phyloP scores from a whole-genome alignment of 2,797 vertebrate species.

The Sebastes itinus region DNA sequence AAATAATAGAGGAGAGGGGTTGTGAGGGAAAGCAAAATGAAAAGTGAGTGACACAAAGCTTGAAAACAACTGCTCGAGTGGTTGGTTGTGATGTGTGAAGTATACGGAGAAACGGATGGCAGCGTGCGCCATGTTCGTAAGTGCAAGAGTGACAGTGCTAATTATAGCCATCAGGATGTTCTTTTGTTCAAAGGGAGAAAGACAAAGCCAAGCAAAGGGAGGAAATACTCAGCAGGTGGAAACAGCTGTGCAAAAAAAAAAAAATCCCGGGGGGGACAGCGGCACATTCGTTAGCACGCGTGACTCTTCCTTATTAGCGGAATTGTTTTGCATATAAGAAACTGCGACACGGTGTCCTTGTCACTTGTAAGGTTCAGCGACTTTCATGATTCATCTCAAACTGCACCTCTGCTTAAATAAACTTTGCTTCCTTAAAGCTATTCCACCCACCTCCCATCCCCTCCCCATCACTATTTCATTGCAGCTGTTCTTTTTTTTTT shows the following conservation, averaged over 20 bases:
- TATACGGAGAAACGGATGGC: constrained; percentile 32
- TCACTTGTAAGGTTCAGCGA: constrained; percentile 26
- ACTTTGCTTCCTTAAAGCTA: constrained; percentile 31
- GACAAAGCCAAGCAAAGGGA: constrained; percentile 56
- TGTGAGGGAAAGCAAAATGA: constrained; percentile 11
- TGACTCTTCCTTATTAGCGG: constrained; percentile 56
- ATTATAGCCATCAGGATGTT: constrained; percentile 76
- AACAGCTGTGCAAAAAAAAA: constrained; percentile 61
- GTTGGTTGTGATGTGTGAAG: constrained; percentile 14
- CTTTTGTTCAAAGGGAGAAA: constrained; percentile 55
- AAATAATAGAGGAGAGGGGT: constrained; percentile 2
- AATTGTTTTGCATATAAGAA: constrained; percentile 30
- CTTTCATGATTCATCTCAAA: constrained; percentile 15
- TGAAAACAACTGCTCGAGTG: constrained; percentile 18
- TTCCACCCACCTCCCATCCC: not conserved
- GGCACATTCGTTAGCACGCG: constrained; percentile 48
- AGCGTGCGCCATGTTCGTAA: constrained; percentile 37
- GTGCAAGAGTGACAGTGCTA: constrained; percentile 69
- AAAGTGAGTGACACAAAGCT: constrained; percentile 20
- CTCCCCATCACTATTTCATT: not conserved
- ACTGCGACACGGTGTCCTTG: constrained; percentile 31
- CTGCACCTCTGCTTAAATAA: constrained; percentile 2
- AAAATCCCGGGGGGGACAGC: constrained; percentile 49
- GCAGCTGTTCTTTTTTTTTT: constrained; percentile 14
- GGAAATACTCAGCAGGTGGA: constrained; percentile 73